Base-by-base conservation (phyloP, 1,140 invertebrate species). In the Drosophila simulans region DNA sequence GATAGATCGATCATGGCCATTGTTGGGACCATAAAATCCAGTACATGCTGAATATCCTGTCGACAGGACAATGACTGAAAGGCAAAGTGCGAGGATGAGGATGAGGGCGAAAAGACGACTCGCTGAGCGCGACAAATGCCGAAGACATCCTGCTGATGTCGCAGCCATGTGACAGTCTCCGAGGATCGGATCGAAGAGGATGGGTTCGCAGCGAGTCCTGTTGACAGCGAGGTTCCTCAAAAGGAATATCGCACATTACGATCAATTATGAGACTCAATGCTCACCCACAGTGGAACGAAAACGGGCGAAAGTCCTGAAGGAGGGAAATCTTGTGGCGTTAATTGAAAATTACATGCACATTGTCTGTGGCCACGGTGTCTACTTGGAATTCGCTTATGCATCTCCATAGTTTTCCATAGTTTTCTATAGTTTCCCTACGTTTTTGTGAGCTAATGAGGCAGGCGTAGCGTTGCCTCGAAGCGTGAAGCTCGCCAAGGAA, bases 221-320 rank as follows among this genome's bases (percentile, higher is more conserved):
- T 82, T 72, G 84, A 89, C 80, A 88, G 76, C 60, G 40, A 60
- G 46, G 70, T 43, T 34, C 57, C 60, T 59, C 43, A 51, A 17
- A 48, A 39, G 56, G 62, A 77, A 79, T 60, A 84, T 84, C 65
- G 85, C 85, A 89, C 84, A 89, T 89, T 89, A 89, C 85, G 84
- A 89, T 89, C 84, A 89, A 89, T 89, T 90, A 89, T 89, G 84
- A 80, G 85, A 57, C 85, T 90, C 64, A 89, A 89, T 89, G 77
- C 60, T 64, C 45, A 78, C 84, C 84, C 72, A 68, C 62, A 49
- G 84, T 79, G 84, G 78, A 88, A 73, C 83, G 84, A 88, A 88
- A 74, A 27, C 45, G 51, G 49, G 51, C 60, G 51, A 62, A 84
- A 73, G 75, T 68, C 58, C 65, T 59, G 51, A 27, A 45, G 39